Evolutionary conservation across 2,113 vertebrate species (phyloP).

Genomic region (Henicopernis longicauda): DNA sequence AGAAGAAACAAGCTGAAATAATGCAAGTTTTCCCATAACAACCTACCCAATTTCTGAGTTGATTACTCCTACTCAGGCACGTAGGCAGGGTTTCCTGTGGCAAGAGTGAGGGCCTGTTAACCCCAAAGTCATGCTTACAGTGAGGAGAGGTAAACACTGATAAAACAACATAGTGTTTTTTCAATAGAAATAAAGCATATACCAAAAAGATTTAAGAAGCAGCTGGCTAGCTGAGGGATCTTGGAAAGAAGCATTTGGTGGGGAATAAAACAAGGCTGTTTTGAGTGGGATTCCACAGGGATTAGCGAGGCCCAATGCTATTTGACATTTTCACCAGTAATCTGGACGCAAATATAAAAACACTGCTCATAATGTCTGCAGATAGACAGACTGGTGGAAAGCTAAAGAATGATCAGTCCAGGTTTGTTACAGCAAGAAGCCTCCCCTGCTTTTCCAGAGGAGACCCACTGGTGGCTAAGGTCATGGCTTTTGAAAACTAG

Average conservation of each 20-base stretch:
- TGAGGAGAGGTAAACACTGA: not conserved
- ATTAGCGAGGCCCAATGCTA: not conserved
- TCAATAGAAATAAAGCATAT: not conserved
- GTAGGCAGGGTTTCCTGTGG: not conserved
- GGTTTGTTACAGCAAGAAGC: not conserved
- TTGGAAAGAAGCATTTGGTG: not conserved
- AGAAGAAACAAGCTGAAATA: not conserved
- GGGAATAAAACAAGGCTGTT: not conserved
- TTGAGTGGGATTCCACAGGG: not conserved
- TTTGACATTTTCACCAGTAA: not conserved
- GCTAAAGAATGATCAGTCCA: not conserved
- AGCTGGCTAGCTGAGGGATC: not conserved
- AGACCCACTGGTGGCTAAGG: not conserved
- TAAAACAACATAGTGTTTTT: not conserved
- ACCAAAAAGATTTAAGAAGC: not conserved
- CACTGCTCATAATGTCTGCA: not conserved
- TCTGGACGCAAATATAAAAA: not conserved
- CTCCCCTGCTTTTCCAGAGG: not conserved
- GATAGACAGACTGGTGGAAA: not conserved
- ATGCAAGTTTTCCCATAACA: not conserved
- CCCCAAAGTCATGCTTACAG: not conserved
- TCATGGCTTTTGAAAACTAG: not conserved
- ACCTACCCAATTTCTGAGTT: not conserved
- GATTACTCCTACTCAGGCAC: not conserved
- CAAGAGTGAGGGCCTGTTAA: not conserved